A percentile compares a stretch with the other conserved stretches of the same genome.
Conservation (phyloP, 2,888 invertebrate genomes). For the Pyrrhia umbra region DNA sequence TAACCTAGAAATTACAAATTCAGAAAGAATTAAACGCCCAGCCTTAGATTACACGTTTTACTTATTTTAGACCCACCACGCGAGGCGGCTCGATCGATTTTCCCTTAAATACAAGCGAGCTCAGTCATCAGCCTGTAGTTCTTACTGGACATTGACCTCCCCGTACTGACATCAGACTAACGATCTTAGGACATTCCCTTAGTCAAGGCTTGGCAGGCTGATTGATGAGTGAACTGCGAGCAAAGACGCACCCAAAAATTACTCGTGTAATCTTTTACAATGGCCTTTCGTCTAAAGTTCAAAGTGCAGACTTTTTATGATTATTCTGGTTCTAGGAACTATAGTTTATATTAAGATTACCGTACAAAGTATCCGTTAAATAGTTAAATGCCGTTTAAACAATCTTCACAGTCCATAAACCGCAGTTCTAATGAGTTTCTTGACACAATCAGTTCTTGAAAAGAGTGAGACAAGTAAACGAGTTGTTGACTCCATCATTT, state of each 20-base stretch:
- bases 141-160: conserved; percentile 38
- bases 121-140: neutral
- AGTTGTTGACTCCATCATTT: conserved; percentile 41
- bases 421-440: conserved; percentile 18
- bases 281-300: neutral
- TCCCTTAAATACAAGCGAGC: neutral
- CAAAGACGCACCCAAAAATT: conserved; percentile 22
- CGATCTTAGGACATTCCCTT: conserved; percentile 16
- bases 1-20: too few species aligned
- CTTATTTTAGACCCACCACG: neutral
- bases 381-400: neutral
- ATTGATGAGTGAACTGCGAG: conserved; percentile 42
- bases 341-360: conserved; percentile 1
- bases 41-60: neutral
- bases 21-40: too few species aligned
- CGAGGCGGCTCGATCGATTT: neutral
- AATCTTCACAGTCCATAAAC: conserved; percentile 21
- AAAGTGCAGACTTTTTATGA: neutral
- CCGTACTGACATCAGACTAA: conserved; percentile 20
- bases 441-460: conserved; percentile 25
- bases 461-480: conserved; percentile 15
- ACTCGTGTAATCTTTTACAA: conserved; percentile 25
- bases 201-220: conserved; percentile 37
- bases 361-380: neutral
- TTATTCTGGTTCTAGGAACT: neutral